Base-by-base conservation (phyloP, 2,113 vertebrate genomes). In the Probosciger aterrimus region DNA sequence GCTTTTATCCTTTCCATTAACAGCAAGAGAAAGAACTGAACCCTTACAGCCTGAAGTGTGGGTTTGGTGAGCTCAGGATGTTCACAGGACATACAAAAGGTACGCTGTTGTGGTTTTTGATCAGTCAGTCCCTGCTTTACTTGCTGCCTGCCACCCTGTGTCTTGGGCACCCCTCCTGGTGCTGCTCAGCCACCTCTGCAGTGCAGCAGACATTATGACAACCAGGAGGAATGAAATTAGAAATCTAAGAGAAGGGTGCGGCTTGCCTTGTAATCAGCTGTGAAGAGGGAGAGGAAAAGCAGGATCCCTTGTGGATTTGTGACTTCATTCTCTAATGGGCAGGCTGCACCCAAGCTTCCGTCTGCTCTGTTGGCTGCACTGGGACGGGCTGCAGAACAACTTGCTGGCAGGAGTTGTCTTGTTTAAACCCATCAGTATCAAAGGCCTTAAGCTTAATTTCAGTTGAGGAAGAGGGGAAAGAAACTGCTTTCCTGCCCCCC, bases 301-400 rank as follows among this genome's bases (percentile, higher is more conserved):
- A 6, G 28, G 65, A 68, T 28, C 67, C 62, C 57, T 86, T 4
- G 0, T 17, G 20, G 7, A 33, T 22, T 13, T 1, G 14, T 49
- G 86, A 57, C 60, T 86, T 67, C 23, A 18, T 24, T 39, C 43
- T 55, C 31, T 78, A 55, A 53, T 3, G 10, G 88, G 0, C 75
- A 37, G 87, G 57, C 46, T 75, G 73, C 59, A 8, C 77, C 76
- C 55, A 3, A 64, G 19, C 47, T 43, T 63, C 10, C 6, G 5
- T 18, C 46, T 0, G 11, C 49, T 55, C n/a, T 27, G 11, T 13
- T 3, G 0, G 47, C 64, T 55, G 33, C 0, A 0, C 47, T 3
- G 1, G 13, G 31, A 46, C 4, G 3, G 35, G 87, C 67, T 10
- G 82, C 59, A 70, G 2, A 63, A n/a, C 31, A 19, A 1, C 47